Evolutionary conservation across 2,113 vertebrate species (phyloP).

Genomic region (Vulpes lagopus): DNA sequence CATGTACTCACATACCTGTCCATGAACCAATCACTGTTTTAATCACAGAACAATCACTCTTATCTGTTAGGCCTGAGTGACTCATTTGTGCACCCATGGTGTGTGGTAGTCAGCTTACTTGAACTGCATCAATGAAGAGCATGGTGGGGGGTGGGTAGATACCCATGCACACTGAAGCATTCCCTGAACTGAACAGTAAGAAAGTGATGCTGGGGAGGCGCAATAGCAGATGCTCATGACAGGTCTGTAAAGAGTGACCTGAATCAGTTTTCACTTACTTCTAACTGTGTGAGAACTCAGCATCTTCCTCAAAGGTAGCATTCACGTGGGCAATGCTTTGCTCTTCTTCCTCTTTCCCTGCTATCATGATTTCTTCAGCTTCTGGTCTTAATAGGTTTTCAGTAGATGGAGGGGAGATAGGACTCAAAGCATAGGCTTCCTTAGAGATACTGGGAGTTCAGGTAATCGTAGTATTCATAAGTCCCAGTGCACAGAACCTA

Average conservation of each 20-base stretch:
- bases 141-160: not conserved
- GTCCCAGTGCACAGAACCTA: not conserved
- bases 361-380: not conserved
- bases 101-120: not conserved
- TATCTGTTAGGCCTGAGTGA: not conserved
- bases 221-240: not conserved
- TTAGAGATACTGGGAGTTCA: not conserved
- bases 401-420: not conserved
- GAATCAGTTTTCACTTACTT: not conserved
- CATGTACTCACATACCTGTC: not conserved
- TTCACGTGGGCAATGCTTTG: not conserved
- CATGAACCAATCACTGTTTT: not conserved
- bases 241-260: not conserved
- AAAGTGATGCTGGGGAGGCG: not conserved
- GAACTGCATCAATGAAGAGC: not conserved
- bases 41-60: not conserved
- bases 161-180: not conserved
- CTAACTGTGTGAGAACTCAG: not conserved
- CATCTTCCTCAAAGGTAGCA: not conserved
- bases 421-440: not conserved
- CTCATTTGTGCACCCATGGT: not conserved
- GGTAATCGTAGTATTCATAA: not conserved
- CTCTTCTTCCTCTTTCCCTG: not conserved
- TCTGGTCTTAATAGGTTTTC: not conserved
- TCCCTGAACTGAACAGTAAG: not conserved